Base-by-base conservation (phyloP, 2,113 vertebrate species). In the Gulo gulo region DNA sequence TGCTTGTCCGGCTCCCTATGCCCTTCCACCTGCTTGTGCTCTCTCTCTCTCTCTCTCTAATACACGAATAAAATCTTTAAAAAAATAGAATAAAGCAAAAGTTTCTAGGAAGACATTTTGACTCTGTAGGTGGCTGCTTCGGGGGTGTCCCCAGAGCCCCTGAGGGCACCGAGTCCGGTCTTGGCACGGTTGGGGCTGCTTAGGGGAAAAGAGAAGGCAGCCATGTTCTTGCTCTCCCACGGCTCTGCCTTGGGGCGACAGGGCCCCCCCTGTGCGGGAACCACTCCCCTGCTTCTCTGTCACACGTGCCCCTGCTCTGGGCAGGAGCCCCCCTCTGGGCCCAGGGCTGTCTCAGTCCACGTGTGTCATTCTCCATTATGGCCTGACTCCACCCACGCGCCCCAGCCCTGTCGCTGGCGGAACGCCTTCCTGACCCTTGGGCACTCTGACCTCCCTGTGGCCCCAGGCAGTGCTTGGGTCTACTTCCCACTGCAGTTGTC, bases 141-240 rank as follows among this genome's bases (percentile, higher is more conserved):
- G 4, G 36, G 34, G 11, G 12, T 57, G 80, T 18, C 34, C 26
- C 9, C 57, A 15, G 21, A 42, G 11, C 2, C 4, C 29, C 13
- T 34, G 47, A 73, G 47, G 47, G 14, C 4, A 0, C 65, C 0
- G 2, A 45, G 36, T 36, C 0, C 0, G 1, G 13, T 65, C 20
- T 82, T 6, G 2, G 11, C 36, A 31, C 3, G 36, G 8, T 0
- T 52, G 36, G 21, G 67, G 31, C 15, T 80, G 11, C 42, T 1
- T 47, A 31, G 67, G 39, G 52, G 31, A 36, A 14, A 85, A 1
- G 36, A 4, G 65, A 47, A 14, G 47, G 39, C 0, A 16, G 65
- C 31, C 10, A 23, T 55, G 18, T 42, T 45, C 26, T 57, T 1
- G 0, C 1, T n/a, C 52, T 55, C 42, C 7, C 18, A 45, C 0